A percentile compares a stretch with the other conserved stretches of the same genome.
These are phyloP conservation scores for Parnassius glacialis DNA, from an alignment of 2,888 invertebrate genomes.

Conservation along the genomic window DNA sequence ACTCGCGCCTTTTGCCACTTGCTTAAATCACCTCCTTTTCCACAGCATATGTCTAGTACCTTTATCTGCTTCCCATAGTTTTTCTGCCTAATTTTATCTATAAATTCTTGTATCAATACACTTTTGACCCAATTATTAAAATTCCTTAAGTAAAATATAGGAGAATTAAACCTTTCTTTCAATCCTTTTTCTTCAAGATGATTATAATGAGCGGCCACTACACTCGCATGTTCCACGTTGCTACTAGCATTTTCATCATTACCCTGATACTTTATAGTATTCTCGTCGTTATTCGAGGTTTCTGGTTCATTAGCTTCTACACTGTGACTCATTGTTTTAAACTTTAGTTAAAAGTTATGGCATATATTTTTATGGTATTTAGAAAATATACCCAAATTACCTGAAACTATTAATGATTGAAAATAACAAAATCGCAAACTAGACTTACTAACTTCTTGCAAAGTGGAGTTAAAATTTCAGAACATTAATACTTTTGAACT, in stretches of 20 bases:
- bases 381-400: too few relatives aligned
- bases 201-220: slow-evolving; percentile 97
- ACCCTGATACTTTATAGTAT: slow-evolving; percentile 15
- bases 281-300: background rate
- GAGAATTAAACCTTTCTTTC: slow-evolving; percentile 89
- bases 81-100: slow-evolving; percentile 84
- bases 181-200: slow-evolving; percentile 91
- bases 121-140: slow-evolving; percentile 99
- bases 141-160: slow-evolving; percentile 96
- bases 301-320: slow-evolving; percentile 2
- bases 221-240: slow-evolving; percentile 68
- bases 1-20: slow-evolving; percentile 95
- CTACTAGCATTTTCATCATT: slow-evolving; percentile 13
- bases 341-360: background rate
- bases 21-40: slow-evolving; percentile 98
- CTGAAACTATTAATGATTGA: too few relatives aligned
- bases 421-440: too few relatives aligned
- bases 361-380: too few relatives aligned
- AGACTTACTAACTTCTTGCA: too few relatives aligned
- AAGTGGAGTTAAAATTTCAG: too few relatives aligned
- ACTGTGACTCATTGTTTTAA: slow-evolving; percentile 13
- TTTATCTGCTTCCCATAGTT: slow-evolving; percentile 84
- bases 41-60: slow-evolving; percentile 97
- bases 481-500: too few relatives aligned
- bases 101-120: slow-evolving; percentile 93